Evolutionary conservation across 2,888 invertebrate genomes (phyloP).

Genomic region (Catotricha subobsoleta): DNA sequence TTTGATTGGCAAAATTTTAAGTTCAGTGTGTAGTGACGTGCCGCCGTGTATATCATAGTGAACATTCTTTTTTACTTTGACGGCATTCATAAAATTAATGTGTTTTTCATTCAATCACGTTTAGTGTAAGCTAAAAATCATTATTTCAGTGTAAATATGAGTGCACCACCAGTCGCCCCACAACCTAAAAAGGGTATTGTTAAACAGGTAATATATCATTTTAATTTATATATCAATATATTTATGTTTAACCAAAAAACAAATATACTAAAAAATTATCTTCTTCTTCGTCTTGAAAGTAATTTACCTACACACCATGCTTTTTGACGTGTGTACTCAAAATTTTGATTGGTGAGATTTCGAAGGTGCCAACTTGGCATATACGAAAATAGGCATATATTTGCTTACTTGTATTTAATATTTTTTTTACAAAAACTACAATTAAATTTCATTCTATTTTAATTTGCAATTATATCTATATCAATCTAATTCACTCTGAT

Average conservation of each 20-base stretch:
- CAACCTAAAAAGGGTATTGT: conserved; percentile 24
- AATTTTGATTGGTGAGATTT: conserved; percentile 1
- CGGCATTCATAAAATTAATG: conserved; percentile 6
- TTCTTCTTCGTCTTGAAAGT: neutral
- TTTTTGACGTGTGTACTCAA: conserved; percentile 3
- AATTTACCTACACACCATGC: neutral
- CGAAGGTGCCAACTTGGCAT: conserved; percentile 9
- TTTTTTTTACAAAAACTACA: too few species aligned
- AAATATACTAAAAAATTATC: neutral
- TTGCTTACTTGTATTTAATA: too few species aligned
- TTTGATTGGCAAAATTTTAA: too few species aligned
- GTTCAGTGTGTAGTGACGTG: conserved; percentile 7
- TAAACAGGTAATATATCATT: conserved; percentile 23
- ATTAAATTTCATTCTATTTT: too few species aligned
- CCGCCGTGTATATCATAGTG: conserved; percentile 3
- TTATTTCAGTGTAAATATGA: conserved; percentile 9
- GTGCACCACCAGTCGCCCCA: conserved; percentile 22
- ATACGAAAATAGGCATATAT: too few species aligned
- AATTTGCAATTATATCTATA: too few species aligned
- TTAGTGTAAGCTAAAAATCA: conserved; percentile 1
- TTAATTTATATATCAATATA: neutral
- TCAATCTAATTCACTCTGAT: too few species aligned
- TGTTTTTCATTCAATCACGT: too few species aligned
- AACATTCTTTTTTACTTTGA: conserved; percentile 5
- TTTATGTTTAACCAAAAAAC: neutral